Evolutionary conservation across 2,888 invertebrate genomes (phyloP).

Genomic region (Philereme vetulata): DNA sequence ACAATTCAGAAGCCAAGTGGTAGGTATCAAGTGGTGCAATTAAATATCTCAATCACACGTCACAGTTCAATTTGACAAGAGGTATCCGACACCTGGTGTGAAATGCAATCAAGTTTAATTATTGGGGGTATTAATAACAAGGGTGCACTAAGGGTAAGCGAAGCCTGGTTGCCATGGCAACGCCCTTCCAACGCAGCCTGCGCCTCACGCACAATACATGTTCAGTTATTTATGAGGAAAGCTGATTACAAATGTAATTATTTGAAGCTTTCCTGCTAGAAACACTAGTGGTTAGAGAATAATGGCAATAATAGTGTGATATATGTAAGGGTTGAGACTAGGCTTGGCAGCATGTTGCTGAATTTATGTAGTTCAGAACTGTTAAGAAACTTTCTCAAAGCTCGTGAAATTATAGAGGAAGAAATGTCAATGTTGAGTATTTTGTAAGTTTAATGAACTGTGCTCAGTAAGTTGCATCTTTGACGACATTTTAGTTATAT

Average conservation of each 20-base stretch:
- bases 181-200: conserved; percentile 76
- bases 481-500: no score
- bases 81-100: conserved; percentile 81
- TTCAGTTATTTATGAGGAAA: conserved; percentile 77
- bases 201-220: conserved; percentile 65
- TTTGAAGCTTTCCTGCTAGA: conserved; percentile 46
- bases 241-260: conserved; percentile 78
- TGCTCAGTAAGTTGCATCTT: no score
- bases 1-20: not conserved
- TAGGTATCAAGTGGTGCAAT: conserved; percentile 31
- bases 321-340: conserved; percentile 8
- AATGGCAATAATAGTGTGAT: conserved; percentile 15
- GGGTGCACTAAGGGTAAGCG: conserved; percentile 76
- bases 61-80: conserved; percentile 60
- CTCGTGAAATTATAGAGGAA: not conserved
- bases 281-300: conserved; percentile 30
- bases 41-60: conserved; percentile 33
- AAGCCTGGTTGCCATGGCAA: conserved; percentile 73
- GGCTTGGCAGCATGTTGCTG: not conserved
- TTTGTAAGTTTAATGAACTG: no score
- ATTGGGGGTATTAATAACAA: conserved; percentile 83
- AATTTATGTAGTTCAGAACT: not conserved
- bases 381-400: not conserved
- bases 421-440: not conserved
- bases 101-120: conserved; percentile 84